Evolutionary conservation across 1,140 invertebrate species (phyloP), one percentile per base, ranked within the genome.

Genomic region (Pseudomyrmex gracilis): DNA sequence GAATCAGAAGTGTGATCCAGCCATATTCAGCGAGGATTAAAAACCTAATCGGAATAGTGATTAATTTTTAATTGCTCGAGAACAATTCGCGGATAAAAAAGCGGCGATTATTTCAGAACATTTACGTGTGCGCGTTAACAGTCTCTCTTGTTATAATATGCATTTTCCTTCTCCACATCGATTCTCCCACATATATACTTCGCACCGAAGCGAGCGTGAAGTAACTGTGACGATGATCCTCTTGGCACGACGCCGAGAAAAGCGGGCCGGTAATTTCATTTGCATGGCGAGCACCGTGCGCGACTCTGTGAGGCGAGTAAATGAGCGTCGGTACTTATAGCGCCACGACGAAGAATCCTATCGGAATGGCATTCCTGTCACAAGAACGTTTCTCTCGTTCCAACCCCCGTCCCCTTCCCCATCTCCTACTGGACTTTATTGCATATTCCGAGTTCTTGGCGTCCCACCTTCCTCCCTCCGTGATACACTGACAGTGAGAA

Each of bases 221-320:
- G 43, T 53, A 83, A 83, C 51, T 51, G 47, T 58, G 45, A 53
- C 51, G 68, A 88, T 78, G 73, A 85, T 88, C 63, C 68, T 60
- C 10, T 53, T 24, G 60, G 34, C 43, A 77, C 15, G 10, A 58
- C 15, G 60, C 5, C 34, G n/a, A 57, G 45, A 85, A 84, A 84
- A 89, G 78, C 64, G 84, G 60, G 68, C 43, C 77, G 80, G 86
- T 90, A 88, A 89, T 89, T 85, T 84, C 76, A 90, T 90, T 90
- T 88, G 73, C 70, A 85, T 45, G 83, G 24, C 49, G 57, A 66
- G 58, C 60, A 55, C 7, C 7, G 47, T 7, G 58, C 67, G 22
- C 43, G 64, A 22, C 77, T 80, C 77, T 80, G 58, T 10, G 53
- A 73, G 9, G 51, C 67, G 67, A 66, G 77, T 80, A 82, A 86